Conservation (phyloP, 1,140 invertebrate species). For the Zaprionus taronus region DNA sequence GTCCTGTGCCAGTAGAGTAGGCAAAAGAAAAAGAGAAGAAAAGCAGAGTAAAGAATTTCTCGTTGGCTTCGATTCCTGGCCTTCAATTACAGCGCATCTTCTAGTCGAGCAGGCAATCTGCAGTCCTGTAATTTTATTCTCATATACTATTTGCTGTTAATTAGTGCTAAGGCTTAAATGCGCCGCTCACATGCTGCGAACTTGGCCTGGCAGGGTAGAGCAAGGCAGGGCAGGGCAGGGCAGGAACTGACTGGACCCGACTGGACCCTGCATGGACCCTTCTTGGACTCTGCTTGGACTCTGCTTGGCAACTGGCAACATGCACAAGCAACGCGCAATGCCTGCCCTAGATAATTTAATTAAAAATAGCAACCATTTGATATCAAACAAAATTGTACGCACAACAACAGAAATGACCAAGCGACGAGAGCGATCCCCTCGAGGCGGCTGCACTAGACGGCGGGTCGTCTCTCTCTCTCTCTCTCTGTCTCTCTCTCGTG, state of each 20-base stretch:
- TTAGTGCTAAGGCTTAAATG: constrained; percentile 25
- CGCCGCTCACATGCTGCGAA: constrained; percentile 3
- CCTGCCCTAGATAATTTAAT: constrained; percentile 58
- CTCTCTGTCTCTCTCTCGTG: not conserved
- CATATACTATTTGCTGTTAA: constrained; percentile 33
- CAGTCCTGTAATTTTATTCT: not conserved
- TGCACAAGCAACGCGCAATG: not conserved
- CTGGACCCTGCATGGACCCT: not conserved
- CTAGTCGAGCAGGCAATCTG: not conserved
- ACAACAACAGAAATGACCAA: constrained; percentile 28
- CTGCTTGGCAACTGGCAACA: not conserved
- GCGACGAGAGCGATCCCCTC: constrained; percentile 17
- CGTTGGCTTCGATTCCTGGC: no score
- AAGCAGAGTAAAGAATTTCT: not conserved
- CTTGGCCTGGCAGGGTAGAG: not conserved
- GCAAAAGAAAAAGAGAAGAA: not conserved
- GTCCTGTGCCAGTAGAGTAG: not conserved
- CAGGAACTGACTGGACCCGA: not conserved
- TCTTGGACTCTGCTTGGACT: not conserved
- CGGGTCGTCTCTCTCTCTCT: not conserved
- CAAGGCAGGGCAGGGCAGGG: not conserved
- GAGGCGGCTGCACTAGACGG: constrained; percentile 28
- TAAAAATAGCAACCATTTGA: constrained; percentile 65
- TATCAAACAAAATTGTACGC: constrained; percentile 60
- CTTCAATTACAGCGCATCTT: not conserved